Conservation (phyloP, 2,888 invertebrate genomes). For the Drosophila algonquin region DNA sequence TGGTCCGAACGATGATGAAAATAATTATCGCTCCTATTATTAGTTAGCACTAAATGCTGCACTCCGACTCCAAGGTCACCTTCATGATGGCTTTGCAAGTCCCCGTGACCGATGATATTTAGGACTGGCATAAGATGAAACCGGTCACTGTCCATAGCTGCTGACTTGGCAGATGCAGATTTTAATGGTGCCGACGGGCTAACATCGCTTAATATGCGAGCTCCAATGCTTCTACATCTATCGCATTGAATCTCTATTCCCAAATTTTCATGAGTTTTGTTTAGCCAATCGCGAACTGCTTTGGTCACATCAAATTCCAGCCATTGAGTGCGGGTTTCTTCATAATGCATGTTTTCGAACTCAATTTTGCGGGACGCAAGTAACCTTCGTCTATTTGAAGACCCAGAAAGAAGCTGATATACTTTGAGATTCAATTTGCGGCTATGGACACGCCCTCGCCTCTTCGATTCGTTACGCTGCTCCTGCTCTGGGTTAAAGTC, state of each 20-base stretch:
- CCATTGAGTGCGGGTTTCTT: conserved; percentile 85
- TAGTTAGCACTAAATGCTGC: conserved; percentile 15
- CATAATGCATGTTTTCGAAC: conserved; percentile 71
- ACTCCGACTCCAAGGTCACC: conserved; percentile 3
- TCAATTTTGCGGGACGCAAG: conserved; percentile 82
- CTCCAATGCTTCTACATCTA: conserved; percentile 83
- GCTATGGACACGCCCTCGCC: conserved; percentile 25
- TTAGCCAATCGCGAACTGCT: conserved; percentile 84
- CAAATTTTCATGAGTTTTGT: conserved; percentile 84
- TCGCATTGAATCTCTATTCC: conserved; percentile 86
- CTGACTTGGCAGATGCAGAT: neutral
- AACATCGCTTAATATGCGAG: conserved; percentile 82
- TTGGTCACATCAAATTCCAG: conserved; percentile 86
- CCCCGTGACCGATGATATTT: conserved; percentile 80
- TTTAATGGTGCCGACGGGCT: conserved; percentile 16
- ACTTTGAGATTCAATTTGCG: conserved; percentile 77
- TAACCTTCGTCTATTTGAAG: conserved; percentile 68
- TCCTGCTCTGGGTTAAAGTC: conserved; percentile 5
- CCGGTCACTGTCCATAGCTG: conserved; percentile 18
- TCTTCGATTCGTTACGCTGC: conserved; percentile 10
- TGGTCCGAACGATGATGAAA: conserved; percentile 43
- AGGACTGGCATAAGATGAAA: conserved; percentile 79
- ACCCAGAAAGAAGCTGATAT: conserved; percentile 68
- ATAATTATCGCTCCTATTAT: conserved; percentile 54
- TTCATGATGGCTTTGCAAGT: conserved; percentile 56